phyloP scores from a whole-genome alignment of 2,113 vertebrate genomes.

The Lucifuga dentata region DNA sequence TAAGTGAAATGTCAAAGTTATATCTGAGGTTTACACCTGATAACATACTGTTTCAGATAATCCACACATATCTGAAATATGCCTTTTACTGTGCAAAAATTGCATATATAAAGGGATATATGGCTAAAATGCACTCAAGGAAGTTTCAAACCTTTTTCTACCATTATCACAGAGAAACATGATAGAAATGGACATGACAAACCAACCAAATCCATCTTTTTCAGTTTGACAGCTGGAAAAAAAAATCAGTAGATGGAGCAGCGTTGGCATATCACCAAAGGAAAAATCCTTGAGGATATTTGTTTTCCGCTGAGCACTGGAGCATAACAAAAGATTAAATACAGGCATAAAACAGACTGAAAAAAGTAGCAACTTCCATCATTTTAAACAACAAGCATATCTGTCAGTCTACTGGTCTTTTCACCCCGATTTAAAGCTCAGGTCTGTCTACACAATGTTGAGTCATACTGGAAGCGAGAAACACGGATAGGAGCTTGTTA shows the following conservation, averaged over 20 bases:
- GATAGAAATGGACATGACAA: constrained; percentile 1
- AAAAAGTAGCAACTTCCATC: constrained; percentile 24
- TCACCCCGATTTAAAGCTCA: constrained; percentile 16
- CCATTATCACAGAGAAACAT: constrained; percentile 14
- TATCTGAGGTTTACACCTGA: not conserved
- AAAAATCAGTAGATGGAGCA: no score
- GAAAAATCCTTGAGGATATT: constrained; percentile 29
- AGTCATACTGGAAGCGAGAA: constrained; percentile 19
- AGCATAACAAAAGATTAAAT: constrained; percentile 37
- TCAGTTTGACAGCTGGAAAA: constrained; percentile 35
- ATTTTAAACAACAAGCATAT: constrained; percentile 18
- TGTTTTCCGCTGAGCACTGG: constrained; percentile 17
- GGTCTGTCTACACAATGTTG: constrained; percentile 18
- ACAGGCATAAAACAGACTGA: constrained; percentile 29
- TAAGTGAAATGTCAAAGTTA: not conserved
- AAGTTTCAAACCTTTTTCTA: constrained; percentile 8
- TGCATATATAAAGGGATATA: no score
- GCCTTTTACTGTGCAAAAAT: not conserved
- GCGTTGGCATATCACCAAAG: constrained; percentile 23
- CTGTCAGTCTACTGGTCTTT: constrained; percentile 24
- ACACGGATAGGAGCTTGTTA: constrained; percentile 31
- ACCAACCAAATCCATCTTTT: constrained; percentile 13
- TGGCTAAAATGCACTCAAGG: no score
- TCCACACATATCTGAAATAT: not conserved
- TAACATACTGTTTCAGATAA: constrained; percentile 3